These are phyloP conservation scores for Scalopus aquaticus DNA, from an alignment of 2,113 vertebrate genomes.

Conservation along the genomic window DNA sequence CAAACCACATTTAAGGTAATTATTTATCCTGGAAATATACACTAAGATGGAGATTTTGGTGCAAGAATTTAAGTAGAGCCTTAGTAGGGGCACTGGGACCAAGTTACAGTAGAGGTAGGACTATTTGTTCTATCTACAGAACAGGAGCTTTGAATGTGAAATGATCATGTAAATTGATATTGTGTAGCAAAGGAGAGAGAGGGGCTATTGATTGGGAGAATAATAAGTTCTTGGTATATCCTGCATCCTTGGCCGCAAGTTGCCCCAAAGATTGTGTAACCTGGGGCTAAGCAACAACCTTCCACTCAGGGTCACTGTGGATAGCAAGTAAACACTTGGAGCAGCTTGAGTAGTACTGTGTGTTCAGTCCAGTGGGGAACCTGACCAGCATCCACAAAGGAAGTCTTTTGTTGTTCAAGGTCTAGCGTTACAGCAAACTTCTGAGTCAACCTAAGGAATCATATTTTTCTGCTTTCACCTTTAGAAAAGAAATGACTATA, in stretches of 20 bases:
- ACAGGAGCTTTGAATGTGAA: neutral
- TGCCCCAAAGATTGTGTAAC: neutral
- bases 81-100: neutral
- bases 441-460: neutral
- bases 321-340: neutral
- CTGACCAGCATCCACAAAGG: no score
- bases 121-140: neutral
- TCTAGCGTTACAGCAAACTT: neutral
- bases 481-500: neutral
- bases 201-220: neutral
- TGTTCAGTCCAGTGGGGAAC: neutral
- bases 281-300: neutral
- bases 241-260: neutral
- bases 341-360: neutral
- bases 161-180: neutral
- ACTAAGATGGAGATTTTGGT: neutral
- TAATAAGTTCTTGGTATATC: neutral
- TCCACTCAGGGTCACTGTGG: neutral
- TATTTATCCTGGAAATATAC: neutral
- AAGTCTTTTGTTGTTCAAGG: neutral
- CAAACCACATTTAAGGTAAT: neutral
- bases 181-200: neutral
- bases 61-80: neutral
- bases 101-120: neutral
- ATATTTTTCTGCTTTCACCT: neutral